Evolutionary conservation across 2,797 vertebrate genomes (phyloP).

Genomic region (Balearica regulorum): DNA sequence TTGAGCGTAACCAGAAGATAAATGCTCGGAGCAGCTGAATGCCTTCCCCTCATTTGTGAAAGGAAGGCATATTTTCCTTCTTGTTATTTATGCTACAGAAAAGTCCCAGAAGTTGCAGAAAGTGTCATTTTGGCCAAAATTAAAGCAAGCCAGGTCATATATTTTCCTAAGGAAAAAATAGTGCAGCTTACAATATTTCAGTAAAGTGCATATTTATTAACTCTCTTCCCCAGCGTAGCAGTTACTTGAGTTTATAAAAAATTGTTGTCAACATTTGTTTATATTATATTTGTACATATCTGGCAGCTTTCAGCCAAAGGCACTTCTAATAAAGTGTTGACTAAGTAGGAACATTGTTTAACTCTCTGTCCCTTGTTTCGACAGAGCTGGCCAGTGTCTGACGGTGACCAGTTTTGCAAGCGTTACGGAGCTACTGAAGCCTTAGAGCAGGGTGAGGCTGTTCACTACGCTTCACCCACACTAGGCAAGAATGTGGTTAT

Average conservation of each 20-base stretch:
- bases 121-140: background rate
- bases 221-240: background rate
- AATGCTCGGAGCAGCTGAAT: background rate
- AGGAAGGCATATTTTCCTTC: background rate
- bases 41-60: background rate
- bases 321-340: background rate
- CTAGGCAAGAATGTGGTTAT: background rate
- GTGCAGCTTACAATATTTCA: background rate
- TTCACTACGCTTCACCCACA: rapidly evolving
- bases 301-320: background rate
- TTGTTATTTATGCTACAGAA: background rate
- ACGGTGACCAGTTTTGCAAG: background rate
- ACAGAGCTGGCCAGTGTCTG: background rate
- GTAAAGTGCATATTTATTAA: background rate
- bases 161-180: background rate
- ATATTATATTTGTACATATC: background rate
- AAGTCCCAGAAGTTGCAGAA: background rate
- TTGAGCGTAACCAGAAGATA: background rate
- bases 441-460: background rate
- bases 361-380: background rate
- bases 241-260: background rate
- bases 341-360: background rate
- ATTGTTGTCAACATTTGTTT: background rate
- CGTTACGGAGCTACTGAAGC: background rate
- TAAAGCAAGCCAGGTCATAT: background rate